phyloP scores from a whole-genome alignment of 2,888 invertebrate genomes.

The Vandiemenella viatica region DNA sequence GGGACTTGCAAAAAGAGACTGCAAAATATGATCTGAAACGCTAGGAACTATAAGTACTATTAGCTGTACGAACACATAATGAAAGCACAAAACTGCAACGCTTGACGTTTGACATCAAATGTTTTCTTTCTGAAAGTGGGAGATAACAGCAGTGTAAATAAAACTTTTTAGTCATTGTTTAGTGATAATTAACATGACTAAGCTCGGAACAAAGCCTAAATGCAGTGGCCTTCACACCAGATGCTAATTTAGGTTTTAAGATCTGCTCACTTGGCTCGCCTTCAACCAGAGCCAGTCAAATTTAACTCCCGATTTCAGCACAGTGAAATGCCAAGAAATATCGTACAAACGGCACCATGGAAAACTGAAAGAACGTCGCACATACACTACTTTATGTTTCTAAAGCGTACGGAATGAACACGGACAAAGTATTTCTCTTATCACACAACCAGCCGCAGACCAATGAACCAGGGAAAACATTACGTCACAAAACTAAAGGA shows the following conservation, averaged over 20 bases:
- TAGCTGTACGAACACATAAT: too few species aligned
- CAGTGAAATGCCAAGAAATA: neutral
- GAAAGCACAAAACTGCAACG: too few species aligned
- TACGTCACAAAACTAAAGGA: slow-evolving; percentile 11
- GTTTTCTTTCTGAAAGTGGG: neutral
- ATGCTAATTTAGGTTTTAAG: neutral
- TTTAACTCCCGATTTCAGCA: slow-evolving; percentile 12
- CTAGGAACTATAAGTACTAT: too few species aligned
- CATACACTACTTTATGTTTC: neutral
- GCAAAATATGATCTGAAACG: neutral
- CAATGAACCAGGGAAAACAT: slow-evolving; percentile 12
- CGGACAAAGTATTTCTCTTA: neutral
- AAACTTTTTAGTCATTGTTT: too few species aligned
- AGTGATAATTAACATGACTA: neutral
- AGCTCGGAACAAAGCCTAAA: neutral
- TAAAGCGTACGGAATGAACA: neutral
- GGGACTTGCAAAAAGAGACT: neutral
- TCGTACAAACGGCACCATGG: neutral
- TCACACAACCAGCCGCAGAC: slow-evolving; percentile 3
- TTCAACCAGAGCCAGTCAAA: slow-evolving; percentile 13
- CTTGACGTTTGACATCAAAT: neutral
- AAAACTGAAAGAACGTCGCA: neutral
- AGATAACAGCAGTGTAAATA: neutral
- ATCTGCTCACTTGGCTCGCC: slow-evolving; percentile 12
- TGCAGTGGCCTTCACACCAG: neutral